Percentiles rank a stretch among this genome's conserved stretches.
Evolutionary conservation across 1,140 invertebrate genomes (phyloP).

Genomic region (Holcopasites calliopsidis): DNA sequence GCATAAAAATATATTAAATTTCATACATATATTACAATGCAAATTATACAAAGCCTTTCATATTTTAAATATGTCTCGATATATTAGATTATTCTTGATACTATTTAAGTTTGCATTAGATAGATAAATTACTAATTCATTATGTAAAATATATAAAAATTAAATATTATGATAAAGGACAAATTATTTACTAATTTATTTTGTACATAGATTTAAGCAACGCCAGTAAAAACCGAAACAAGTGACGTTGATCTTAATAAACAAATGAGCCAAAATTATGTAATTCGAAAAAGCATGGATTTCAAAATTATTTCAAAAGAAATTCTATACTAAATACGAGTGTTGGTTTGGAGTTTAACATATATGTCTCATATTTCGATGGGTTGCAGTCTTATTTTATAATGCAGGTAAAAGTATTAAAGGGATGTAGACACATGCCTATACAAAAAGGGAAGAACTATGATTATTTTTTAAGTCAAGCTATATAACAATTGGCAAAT

Average conservation of each 20-base stretch:
- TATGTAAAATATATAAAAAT: too few species aligned
- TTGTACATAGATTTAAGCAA: too few species aligned
- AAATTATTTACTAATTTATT: too few species aligned
- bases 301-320: constrained; percentile 12
- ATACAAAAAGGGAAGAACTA: not conserved
- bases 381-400: not conserved
- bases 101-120: too few species aligned
- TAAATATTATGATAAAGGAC: too few species aligned
- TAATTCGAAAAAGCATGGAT: constrained; percentile 27
- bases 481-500: constrained; percentile 15
- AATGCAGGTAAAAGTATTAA: not conserved
- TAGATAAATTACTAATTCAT: too few species aligned
- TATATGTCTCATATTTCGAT: not conserved
- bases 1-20: not conserved
- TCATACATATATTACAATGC: not conserved
- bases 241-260: constrained; percentile 13
- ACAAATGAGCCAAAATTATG: constrained; percentile 10
- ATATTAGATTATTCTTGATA: too few species aligned
- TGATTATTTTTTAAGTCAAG: constrained; percentile 10
- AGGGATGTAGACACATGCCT: not conserved
- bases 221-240: not conserved
- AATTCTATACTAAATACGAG: not conserved
- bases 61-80: too few species aligned
- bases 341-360: not conserved
- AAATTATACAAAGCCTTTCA: too few species aligned